Conservation (phyloP, 2,888 invertebrate genomes). For the Odontomyia ornata region DNA sequence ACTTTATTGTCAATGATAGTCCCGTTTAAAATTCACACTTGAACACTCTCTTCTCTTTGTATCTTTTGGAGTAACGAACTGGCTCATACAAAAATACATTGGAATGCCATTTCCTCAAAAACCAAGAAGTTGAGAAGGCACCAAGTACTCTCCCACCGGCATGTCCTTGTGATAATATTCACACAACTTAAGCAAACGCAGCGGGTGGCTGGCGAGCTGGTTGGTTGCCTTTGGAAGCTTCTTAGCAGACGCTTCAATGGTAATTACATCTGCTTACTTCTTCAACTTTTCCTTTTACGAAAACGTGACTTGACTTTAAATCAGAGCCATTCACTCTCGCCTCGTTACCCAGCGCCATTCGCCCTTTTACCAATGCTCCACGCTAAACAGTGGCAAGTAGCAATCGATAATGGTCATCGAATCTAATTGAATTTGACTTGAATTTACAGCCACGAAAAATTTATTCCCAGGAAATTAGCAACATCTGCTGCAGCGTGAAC, state of each 20-base stretch:
- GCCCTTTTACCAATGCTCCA: not conserved
- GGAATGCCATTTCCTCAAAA: not conserved
- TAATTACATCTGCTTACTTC: conserved; percentile 44
- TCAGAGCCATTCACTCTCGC: not conserved
- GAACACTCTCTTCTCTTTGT: not conserved
- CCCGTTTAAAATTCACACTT: conserved; percentile 41
- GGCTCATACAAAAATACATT: not conserved
- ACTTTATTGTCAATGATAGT: conserved; percentile 35
- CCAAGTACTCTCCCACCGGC: not conserved
- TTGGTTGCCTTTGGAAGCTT: not conserved
- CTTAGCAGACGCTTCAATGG: conserved; percentile 24
- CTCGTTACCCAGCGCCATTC: not conserved
- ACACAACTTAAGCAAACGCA: not conserved
- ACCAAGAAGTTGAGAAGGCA: not conserved
- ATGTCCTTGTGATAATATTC: conserved; percentile 17
- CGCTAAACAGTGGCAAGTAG: not conserved
- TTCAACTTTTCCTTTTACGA: conserved; percentile 25
- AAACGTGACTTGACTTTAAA: conserved; percentile 43
- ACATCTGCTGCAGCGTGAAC: conserved; percentile 6
- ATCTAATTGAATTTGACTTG: conserved; percentile 45
- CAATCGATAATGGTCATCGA: conserved; percentile 45
- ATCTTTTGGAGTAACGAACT: not conserved
- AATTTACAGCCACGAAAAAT: conserved; percentile 31
- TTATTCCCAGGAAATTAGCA: not conserved
- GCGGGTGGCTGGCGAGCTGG: not conserved